Evolutionary conservation across 2,888 invertebrate species (phyloP).

Genomic region (Drosophila mercatorum): DNA sequence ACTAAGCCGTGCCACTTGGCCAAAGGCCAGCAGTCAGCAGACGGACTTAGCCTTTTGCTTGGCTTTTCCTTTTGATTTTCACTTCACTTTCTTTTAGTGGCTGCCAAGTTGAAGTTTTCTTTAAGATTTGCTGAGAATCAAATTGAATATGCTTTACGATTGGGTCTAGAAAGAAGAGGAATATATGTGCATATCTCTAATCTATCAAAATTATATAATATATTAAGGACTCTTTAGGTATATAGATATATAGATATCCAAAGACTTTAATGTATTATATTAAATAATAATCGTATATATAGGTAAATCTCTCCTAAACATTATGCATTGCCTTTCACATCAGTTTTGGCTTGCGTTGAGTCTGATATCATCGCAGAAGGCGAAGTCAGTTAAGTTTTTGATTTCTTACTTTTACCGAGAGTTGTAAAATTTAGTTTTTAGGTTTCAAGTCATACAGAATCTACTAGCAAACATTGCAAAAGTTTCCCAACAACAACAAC

Average conservation of each 20-base stretch:
- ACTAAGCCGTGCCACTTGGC: slow-evolving; percentile 40
- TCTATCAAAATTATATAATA: too few species aligned
- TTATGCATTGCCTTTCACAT: background rate
- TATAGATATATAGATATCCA: too few species aligned
- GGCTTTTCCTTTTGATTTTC: slow-evolving; percentile 22
- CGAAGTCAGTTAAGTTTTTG: slow-evolving; percentile 17
- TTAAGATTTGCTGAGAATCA: background rate
- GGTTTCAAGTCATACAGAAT: slow-evolving; percentile 29
- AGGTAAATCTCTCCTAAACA: background rate
- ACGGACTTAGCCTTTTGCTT: slow-evolving; percentile 24
- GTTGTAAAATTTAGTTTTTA: slow-evolving; percentile 41
- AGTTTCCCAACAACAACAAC: slow-evolving; percentile 21
- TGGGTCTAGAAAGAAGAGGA: too few species aligned
- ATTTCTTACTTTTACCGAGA: slow-evolving; percentile 12
- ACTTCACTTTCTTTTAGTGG: slow-evolving; percentile 26
- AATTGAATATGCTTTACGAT: too few species aligned
- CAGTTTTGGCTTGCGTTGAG: too few species aligned
- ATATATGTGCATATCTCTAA: too few species aligned
- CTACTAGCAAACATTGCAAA: slow-evolving; percentile 38
- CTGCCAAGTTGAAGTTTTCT: background rate
- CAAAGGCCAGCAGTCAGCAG: slow-evolving; percentile 20
- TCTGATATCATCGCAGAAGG: slow-evolving; percentile 31
- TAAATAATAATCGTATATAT: too few species aligned
- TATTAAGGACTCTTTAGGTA: too few species aligned
- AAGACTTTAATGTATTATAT: too few species aligned